Evolutionary conservation across 2,888 invertebrate species (phyloP), one percentile per base, ranked within the genome.

Genomic region (Mimumesa dahlbomi): DNA sequence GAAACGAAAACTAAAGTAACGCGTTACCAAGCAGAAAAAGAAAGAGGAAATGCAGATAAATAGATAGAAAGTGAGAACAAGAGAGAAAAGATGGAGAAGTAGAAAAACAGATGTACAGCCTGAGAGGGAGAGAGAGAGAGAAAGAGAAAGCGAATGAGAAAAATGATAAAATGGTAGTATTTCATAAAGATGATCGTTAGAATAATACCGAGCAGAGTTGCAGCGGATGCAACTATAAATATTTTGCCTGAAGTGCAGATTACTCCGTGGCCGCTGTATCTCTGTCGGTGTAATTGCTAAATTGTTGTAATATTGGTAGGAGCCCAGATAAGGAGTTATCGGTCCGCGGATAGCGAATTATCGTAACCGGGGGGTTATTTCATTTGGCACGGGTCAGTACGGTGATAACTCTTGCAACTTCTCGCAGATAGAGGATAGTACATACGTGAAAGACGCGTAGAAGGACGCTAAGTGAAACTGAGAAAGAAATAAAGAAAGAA

Each of bases 341-440:
- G 61, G 22, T 19, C 43, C 6, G n/a, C 43, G 61, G 69, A 80
- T 75, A 77, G 49, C 22, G 49, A 46, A 38, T 66, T 75, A 77
- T 75, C 80, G 49, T 22, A 16, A 52, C 49, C 16, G 53, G 34
- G 34, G 45, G 63, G 63, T 74, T 76, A 68, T 76, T 73, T 74
- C 80, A 73, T 77, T 75, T 67, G 72, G 61, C 73, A 74, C 65
- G 80, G 80, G 80, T 81, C 80, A 81, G 66, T 62, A 42, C 53
- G 59, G 36, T 25, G 69, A 79, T 74, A 76, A 70, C 48, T 69
- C 62, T 52, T 36, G 67, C 67, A 67, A 34, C 59, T 72, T 38
- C 31, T 19, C 42, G 59, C 36, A 13, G 72, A 63, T 64, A 59
- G 19, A 18, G 38, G 1, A 34, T 13, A 40, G 40, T n/a, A n/a